phyloP scores from a whole-genome alignment of 2,113 vertebrate species.

The Coptodon bakossiorum region DNA sequence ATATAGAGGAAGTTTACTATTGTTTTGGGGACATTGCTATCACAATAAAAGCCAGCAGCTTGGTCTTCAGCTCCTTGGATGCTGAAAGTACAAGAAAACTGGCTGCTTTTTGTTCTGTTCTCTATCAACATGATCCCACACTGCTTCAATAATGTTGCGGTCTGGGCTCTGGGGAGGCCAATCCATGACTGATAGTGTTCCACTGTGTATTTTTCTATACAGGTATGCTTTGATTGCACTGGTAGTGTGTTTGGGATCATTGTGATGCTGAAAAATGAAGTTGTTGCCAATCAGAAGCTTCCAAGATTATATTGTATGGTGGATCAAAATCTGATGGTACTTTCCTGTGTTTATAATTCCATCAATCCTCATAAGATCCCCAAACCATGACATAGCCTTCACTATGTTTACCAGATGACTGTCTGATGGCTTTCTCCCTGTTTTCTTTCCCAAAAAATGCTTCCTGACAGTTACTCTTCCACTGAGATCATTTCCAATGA shows the following conservation, averaged over 20 bases:
- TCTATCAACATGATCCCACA: background rate
- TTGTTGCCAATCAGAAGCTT: background rate
- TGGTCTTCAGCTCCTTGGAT: background rate
- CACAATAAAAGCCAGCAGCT: background rate
- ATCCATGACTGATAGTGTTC: background rate
- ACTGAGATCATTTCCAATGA: background rate
- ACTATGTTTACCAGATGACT: background rate
- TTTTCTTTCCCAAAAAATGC: background rate
- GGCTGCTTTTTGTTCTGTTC: background rate
- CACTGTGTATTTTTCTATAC: background rate
- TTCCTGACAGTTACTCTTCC: fast-evolving
- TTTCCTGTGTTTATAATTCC: background rate
- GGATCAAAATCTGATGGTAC: background rate
- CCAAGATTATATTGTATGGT: background rate
- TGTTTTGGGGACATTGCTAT: background rate
- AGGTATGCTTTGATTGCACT: background rate
- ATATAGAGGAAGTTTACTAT: background rate
- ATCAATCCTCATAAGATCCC: fast-evolving
- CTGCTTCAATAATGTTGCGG: fast-evolving
- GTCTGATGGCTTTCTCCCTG: fast-evolving
- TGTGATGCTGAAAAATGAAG: background rate
- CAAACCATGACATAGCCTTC: background rate
- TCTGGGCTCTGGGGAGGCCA: background rate
- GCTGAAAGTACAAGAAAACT: background rate
- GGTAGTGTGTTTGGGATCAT: background rate